phyloP scores from a whole-genome alignment of 2,888 invertebrate species.

The Megaustenia siamemsis region DNA sequence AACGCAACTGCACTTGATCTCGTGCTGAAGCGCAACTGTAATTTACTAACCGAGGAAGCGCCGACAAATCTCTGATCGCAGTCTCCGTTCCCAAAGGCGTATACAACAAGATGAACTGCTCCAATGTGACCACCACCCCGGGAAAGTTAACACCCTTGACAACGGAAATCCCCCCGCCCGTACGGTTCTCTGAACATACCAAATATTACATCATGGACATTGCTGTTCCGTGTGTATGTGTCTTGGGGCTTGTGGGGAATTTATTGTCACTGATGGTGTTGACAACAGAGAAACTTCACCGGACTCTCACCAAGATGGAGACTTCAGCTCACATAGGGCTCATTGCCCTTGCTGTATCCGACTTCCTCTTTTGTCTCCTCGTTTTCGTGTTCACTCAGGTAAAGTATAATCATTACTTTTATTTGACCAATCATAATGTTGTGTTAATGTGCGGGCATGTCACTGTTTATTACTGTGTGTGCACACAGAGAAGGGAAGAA shows the following conservation, averaged over 20 bases:
- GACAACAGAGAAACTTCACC: constrained; percentile 72
- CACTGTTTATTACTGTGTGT: too few relatives aligned
- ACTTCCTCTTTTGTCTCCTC: constrained; percentile 76
- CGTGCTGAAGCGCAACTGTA: too few relatives aligned
- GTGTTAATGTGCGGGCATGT: too few relatives aligned
- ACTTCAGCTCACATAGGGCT: constrained; percentile 77
- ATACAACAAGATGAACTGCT: constrained; percentile 4
- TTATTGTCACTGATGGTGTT: constrained; percentile 75
- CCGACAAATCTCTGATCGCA: too few relatives aligned
- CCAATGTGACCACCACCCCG: neutral
- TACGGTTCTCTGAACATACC: neutral
- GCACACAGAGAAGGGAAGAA: too few relatives aligned
- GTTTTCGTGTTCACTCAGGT: constrained; percentile 70
- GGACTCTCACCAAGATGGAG: constrained; percentile 75
- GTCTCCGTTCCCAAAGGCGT: too few relatives aligned
- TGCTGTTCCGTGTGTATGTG: constrained; percentile 71
- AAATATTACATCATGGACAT: constrained; percentile 32
- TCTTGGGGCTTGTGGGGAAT: constrained; percentile 76
- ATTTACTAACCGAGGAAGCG: too few relatives aligned
- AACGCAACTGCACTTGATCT: too few relatives aligned
- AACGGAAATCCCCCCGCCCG: neutral
- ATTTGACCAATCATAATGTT: too few relatives aligned
- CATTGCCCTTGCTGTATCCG: constrained; percentile 77
- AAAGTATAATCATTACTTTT: neutral
- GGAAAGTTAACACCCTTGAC: neutral